Base-by-base conservation (phyloP, 2,113 vertebrate species). In the Salminus brasiliensis region DNA sequence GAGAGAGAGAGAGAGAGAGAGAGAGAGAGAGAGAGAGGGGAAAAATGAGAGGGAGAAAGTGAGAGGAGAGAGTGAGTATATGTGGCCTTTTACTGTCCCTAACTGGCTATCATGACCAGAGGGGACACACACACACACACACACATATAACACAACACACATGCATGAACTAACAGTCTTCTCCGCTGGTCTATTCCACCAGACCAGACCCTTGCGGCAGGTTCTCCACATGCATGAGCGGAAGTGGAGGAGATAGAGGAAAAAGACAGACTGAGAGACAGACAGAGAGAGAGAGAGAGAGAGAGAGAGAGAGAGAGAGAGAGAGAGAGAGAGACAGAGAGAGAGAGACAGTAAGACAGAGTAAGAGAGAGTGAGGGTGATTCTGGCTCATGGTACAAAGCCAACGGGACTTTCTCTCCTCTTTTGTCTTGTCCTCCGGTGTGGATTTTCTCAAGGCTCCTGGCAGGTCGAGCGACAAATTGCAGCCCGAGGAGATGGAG, bases 401-500 rank as follows among this genome's bases (percentile, higher is more conserved):
- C 84, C 83, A 75, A 85, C 84, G 87, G 88, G 90, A 83, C 88
- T 84, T 81, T 62, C 81, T 85, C 62, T 79, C 86, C 83, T 86
- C 85, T 83, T 80, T 70, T 90, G 79, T 83, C 88, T 72, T 89
- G 81, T 88, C 92, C 91, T 92, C 88, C 80, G 77, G 90, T 92
- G 89, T 90, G 89, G 91, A 93, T 93, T 92, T 91, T 89, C 89
- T 92, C 91, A 90, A 85, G 78, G 87, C 91, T 91, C 88, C 89
- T 91, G 90, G 93, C 90, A 93, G 92, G 90, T 91, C 87, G 89
- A 94, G 89, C 89, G 88, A 93, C 90, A 93, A 92, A 93, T 92
- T 93, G 91, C 90, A 82, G 87, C 83, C 80, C 30, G 80, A 79
- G 82, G 78, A 85, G 83, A 80, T 78, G 60, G 57, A 87, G 49